Conservation (phyloP, 2,797 vertebrate genomes). For the Xenopus petersii region DNA sequence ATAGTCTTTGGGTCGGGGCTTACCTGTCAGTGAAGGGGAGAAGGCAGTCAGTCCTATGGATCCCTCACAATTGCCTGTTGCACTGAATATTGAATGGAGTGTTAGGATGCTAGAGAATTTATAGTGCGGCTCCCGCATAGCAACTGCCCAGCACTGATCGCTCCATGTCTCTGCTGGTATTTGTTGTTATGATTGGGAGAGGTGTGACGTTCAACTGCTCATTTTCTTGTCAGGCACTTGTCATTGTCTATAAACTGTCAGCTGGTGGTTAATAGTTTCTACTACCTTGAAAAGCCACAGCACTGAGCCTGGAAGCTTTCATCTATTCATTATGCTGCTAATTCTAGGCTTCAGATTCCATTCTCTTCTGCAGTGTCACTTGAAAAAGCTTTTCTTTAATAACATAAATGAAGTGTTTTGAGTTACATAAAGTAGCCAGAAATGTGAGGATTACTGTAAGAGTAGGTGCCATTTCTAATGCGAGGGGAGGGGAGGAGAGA, state of each 20-base stretch:
- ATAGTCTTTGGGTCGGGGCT: too few relatives aligned
- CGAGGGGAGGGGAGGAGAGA: too few relatives aligned
- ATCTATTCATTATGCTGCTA: not conserved
- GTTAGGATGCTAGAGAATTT: constrained; percentile 2
- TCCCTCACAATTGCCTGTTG: too few relatives aligned
- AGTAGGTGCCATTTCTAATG: too few relatives aligned
- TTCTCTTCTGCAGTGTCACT: not conserved
- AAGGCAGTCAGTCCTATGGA: too few relatives aligned
- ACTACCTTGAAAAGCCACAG: not conserved
- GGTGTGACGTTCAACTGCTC: not conserved
- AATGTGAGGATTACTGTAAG: too few relatives aligned
- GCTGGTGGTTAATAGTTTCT: too few relatives aligned
- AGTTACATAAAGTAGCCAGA: too few relatives aligned
- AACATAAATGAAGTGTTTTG: too few relatives aligned
- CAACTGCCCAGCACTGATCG: constrained; percentile 21
- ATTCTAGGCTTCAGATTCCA: not conserved
- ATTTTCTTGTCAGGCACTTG: constrained; percentile 5
- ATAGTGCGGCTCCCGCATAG: constrained; percentile 18
- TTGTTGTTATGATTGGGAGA: constrained; percentile 14
- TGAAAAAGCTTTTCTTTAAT: too few relatives aligned
- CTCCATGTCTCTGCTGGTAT: constrained; percentile 29
- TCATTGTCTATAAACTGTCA: constrained; percentile 3
- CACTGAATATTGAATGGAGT: too few relatives aligned
- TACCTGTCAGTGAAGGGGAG: too few relatives aligned
- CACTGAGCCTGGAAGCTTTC: not conserved